Percentiles rank a stretch among this genome's conserved stretches.
phyloP scores from a whole-genome alignment of 2,888 invertebrate genomes.

The Allolobophora icterica region DNA sequence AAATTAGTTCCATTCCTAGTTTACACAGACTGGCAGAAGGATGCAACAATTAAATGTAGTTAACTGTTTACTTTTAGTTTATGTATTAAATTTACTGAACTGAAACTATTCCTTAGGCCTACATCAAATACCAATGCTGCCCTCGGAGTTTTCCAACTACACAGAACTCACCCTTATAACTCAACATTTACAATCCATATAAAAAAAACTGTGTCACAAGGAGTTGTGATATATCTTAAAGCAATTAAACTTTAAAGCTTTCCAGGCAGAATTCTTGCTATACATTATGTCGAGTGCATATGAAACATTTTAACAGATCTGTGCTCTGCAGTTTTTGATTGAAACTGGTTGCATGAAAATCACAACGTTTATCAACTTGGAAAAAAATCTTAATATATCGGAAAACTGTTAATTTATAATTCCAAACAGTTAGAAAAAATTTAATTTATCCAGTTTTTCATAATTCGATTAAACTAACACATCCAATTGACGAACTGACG shows the following conservation, averaged over 20 bases:
- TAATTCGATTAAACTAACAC: not conserved
- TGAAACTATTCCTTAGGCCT: no score
- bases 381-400: not conserved
- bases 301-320: not conserved
- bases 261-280: not conserved
- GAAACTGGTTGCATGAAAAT: not conserved
- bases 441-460: not conserved
- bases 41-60: no score
- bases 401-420: not conserved
- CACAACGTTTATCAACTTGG: not conserved
- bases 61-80: no score
- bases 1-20: no score
- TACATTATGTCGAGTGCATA: not conserved
- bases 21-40: no score
- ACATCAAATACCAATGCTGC: conserved; percentile 7
- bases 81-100: no score
- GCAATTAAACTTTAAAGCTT: no score
- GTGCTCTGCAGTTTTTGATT: not conserved
- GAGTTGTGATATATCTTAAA: not conserved
- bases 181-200: not conserved
- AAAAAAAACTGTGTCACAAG: not conserved
- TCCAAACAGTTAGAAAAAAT: not conserved
- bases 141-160: not conserved
- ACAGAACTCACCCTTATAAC: not conserved
- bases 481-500: not conserved